Evolutionary conservation across 92 coral and sea anemone species (phyloP).

Genomic region (Micromussa lordhowensis): DNA sequence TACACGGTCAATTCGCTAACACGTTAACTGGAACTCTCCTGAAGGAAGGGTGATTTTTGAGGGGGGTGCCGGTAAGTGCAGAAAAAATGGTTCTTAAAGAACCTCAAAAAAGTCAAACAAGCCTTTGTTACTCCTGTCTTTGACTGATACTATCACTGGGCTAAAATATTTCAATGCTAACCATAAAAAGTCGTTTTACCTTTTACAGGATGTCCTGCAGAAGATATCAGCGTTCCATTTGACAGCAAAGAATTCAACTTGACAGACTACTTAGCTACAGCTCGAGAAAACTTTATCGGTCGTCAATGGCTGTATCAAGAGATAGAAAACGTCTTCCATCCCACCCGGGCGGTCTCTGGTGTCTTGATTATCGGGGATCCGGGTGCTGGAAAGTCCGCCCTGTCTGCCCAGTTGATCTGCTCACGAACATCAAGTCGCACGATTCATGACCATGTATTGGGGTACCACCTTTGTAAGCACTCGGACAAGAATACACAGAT

Average conservation of each 20-base stretch:
- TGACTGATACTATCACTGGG: too few species aligned
- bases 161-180: not conserved
- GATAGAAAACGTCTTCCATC: constrained; percentile 14
- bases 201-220: constrained; percentile 24
- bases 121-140: too few species aligned
- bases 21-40: too few species aligned
- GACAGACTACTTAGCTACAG: constrained; percentile 23
- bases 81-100: too few species aligned
- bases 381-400: constrained; percentile 66
- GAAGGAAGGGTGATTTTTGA: too few species aligned
- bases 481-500: constrained; percentile 77
- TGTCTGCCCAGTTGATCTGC: constrained; percentile 81
- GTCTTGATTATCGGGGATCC: constrained; percentile 36
- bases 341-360: not conserved
- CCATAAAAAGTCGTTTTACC: not conserved
- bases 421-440: constrained; percentile 79
- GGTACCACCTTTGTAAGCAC: constrained; percentile 83
- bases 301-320: constrained; percentile 29
- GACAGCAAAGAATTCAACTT: constrained; percentile 35
- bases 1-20: not conserved
- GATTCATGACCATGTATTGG: constrained; percentile 78
- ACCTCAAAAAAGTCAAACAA: too few species aligned
- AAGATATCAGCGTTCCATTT: constrained; percentile 12
- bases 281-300: constrained; percentile 40
- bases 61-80: too few species aligned